These are phyloP conservation scores for Phyllotreta striolata DNA, from an alignment of 2,888 invertebrate species.

Conservation along the genomic window DNA sequence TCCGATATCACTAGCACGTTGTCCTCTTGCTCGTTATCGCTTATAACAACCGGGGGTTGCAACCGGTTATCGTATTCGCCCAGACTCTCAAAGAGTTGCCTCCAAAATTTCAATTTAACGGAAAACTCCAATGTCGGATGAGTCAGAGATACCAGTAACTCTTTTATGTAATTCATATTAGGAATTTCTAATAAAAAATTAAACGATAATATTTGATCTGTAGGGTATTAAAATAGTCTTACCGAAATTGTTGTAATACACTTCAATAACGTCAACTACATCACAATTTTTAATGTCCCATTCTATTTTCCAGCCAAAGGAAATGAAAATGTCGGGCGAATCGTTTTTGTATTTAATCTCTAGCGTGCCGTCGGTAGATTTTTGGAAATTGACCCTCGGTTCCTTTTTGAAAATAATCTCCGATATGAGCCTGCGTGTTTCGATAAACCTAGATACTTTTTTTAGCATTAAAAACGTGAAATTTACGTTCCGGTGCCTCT, in stretches of 20 bases:
- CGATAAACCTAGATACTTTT: conserved; percentile 39
- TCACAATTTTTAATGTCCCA: conserved; percentile 41
- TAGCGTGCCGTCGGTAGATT: conserved; percentile 26
- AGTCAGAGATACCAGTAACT: conserved; percentile 35
- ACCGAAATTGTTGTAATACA: conserved; percentile 42
- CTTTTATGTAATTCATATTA: conserved; percentile 30
- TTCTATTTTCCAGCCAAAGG: conserved; percentile 38
- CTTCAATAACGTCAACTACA: conserved; percentile 40
- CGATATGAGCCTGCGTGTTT: conserved; percentile 39
- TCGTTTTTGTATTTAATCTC: conserved; percentile 36
- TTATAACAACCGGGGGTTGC: conserved; percentile 25
- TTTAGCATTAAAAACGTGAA: conserved; percentile 36
- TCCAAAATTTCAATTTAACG: conserved; percentile 41
- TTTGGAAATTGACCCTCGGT: conserved; percentile 28
- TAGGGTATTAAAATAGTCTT: conserved; percentile 10
- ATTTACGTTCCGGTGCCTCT: conserved; percentile 41
- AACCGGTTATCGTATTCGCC: conserved; percentile 24
- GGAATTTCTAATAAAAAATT: conserved; percentile 34
- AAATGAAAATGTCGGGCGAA: conserved; percentile 27
- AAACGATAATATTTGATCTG: neutral
- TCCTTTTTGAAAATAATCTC: conserved; percentile 38
- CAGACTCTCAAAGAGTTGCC: conserved; percentile 36
- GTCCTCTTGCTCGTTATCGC: conserved; percentile 27
- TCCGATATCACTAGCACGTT: conserved; percentile 36
- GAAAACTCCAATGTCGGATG: conserved; percentile 37